Evolutionary conservation across 1,140 invertebrate species (phyloP).

Genomic region (Acyrthosiphon pisum): DNA sequence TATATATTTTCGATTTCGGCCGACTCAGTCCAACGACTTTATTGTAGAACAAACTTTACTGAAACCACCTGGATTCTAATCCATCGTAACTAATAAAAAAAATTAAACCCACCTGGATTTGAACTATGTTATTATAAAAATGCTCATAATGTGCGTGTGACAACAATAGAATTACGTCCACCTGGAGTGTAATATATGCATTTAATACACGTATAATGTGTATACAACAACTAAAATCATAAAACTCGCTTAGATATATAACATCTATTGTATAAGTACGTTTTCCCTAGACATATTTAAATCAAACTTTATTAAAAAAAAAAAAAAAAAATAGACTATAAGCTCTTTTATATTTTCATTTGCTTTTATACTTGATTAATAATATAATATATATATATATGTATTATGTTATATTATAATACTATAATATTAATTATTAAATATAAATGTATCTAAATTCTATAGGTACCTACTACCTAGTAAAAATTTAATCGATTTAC

Average conservation of each 20-base stretch:
- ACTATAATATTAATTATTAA: background rate
- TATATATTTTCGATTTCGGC: background rate
- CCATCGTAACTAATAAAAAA: conserved; percentile 35
- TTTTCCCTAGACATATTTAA: background rate
- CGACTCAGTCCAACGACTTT: background rate
- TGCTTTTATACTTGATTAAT: background rate
- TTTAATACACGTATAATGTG: conserved; percentile 19
- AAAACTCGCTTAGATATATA: conserved; percentile 7
- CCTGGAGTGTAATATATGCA: conserved; percentile 50
- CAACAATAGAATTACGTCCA: conserved; percentile 43
- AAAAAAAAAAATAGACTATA: background rate
- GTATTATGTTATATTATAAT: no score
- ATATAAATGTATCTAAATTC: background rate
- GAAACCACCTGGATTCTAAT: conserved; percentile 38
- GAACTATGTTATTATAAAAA: conserved; percentile 51
- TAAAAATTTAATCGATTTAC: background rate
- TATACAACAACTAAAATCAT: conserved; percentile 16
- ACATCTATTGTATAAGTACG: background rate
- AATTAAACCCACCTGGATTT: conserved; percentile 45
- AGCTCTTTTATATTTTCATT: background rate
- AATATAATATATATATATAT: no score
- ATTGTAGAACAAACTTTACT: conserved; percentile 4
- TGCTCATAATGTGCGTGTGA: conserved; percentile 32
- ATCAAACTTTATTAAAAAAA: conserved; percentile 19
- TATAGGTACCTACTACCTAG: background rate